These are phyloP conservation scores for Acropora tenuis DNA, from an alignment of 64 coral and sea anemone species.

Conservation along the genomic window DNA sequence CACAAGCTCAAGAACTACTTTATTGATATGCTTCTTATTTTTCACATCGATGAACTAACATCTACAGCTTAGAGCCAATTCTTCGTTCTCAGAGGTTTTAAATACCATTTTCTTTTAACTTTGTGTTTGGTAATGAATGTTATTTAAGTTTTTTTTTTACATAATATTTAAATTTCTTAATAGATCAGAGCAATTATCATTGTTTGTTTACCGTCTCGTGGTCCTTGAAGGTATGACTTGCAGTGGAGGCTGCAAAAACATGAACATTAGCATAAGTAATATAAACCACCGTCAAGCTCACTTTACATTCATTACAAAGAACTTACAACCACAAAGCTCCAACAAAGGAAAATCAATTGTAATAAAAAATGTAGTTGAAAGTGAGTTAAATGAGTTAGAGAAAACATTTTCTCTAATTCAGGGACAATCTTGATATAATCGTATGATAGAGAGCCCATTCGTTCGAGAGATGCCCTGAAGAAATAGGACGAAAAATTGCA, in stretches of 20 bases:
- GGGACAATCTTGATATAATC: background rate
- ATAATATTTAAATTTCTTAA: background rate
- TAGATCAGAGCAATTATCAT: background rate
- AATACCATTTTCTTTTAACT: no score
- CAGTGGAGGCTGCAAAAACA: constrained; percentile 66
- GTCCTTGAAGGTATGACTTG: constrained; percentile 83
- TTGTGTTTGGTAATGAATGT: no score
- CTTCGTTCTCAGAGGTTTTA: no score
- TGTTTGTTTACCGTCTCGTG: constrained; percentile 85
- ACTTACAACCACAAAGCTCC: background rate
- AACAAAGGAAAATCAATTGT: background rate
- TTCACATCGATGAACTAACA: no score
- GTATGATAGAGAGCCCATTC: background rate
- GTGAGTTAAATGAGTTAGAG: background rate
- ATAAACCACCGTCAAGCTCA: background rate
- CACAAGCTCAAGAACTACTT: no score
- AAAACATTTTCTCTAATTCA: background rate
- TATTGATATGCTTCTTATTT: no score
- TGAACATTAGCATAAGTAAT: constrained; percentile 8
- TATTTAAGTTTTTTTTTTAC: no score
- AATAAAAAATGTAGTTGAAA: background rate
- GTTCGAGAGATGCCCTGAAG: background rate
- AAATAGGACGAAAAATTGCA: background rate
- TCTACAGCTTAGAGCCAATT: no score
- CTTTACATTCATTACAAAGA: background rate